phyloP scores from a whole-genome alignment of 2,888 invertebrate species.

The Phorcus lineatus region DNA sequence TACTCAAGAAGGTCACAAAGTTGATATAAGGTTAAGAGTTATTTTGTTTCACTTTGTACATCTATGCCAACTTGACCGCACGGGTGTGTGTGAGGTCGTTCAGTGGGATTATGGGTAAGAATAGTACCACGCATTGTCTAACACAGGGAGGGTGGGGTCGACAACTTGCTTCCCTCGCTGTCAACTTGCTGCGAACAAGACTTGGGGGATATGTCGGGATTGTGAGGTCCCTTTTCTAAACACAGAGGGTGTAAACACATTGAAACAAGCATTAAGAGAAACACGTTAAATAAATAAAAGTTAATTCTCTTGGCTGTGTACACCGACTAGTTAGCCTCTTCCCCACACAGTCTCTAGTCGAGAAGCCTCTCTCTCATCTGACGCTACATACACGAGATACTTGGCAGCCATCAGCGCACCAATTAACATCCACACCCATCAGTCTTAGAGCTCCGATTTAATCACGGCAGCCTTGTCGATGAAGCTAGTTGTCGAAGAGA shows the following conservation, averaged over 20 bases:
- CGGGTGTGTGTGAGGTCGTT: background rate
- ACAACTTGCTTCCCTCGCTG: background rate
- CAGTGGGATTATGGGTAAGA: conserved; percentile 13
- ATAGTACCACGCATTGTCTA: background rate
- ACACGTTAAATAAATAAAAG: conserved; percentile 26
- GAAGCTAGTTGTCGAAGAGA: background rate
- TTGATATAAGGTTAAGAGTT: background rate
- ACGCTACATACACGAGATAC: conserved; percentile 24
- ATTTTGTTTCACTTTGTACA: background rate
- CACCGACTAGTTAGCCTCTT: conserved; percentile 25
- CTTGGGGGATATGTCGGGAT: background rate
- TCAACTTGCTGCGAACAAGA: conserved; percentile 12
- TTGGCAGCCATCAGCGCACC: background rate
- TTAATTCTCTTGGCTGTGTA: conserved; percentile 27
- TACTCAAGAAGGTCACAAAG: conserved; percentile 11
- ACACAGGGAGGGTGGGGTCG: background rate
- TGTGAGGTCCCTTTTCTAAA: conserved; percentile 29
- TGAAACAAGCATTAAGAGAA: conserved; percentile 28
- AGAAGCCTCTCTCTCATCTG: background rate
- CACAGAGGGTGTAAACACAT: conserved; percentile 33
- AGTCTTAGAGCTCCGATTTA: background rate
- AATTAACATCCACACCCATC: conserved; percentile 4
- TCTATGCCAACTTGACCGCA: background rate
- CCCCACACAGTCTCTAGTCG: conserved; percentile 14
- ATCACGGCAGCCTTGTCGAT: background rate